Conservation (phyloP, 2,888 invertebrate species). For the Metacarcinus magister region DNA sequence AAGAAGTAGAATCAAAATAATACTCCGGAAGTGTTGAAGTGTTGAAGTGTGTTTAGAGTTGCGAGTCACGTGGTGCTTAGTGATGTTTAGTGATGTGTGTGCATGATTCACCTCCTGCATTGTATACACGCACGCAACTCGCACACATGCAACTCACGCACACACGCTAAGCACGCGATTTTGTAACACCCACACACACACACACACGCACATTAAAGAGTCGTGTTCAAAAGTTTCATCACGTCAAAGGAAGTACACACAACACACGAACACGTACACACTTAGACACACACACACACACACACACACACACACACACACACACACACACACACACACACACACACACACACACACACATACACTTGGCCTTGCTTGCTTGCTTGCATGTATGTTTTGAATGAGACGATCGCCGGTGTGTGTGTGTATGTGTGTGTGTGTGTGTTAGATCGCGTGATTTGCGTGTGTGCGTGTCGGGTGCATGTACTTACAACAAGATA, state of each 20-base stretch:
- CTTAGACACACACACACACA: constrained; percentile 67
- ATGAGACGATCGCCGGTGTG: not conserved
- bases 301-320: constrained; percentile 16
- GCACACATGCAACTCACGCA: not conserved
- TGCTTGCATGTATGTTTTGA: not conserved
- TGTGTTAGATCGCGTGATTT: not conserved
- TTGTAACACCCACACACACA: not conserved
- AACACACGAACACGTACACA: not conserved
- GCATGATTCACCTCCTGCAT: not conserved
- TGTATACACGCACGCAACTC: not conserved
- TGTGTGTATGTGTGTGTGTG: not conserved
- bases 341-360: not conserved
- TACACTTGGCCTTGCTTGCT: not conserved
- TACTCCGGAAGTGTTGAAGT: not conserved
- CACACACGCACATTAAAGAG: not conserved
- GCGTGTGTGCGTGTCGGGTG: not conserved
- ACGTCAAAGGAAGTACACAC: not conserved
- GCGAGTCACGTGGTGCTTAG: not conserved
- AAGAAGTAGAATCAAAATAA: not conserved
- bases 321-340: not conserved
- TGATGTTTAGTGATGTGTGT: not conserved
- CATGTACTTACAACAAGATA: not conserved
- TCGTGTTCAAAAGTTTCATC: not conserved
- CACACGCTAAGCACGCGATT: not conserved
- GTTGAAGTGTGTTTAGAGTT: too few relatives aligned